Evolutionary conservation across 2,888 invertebrate species (phyloP), one percentile per base, ranked within the genome.

Genomic region (Drosophila monieri): DNA sequence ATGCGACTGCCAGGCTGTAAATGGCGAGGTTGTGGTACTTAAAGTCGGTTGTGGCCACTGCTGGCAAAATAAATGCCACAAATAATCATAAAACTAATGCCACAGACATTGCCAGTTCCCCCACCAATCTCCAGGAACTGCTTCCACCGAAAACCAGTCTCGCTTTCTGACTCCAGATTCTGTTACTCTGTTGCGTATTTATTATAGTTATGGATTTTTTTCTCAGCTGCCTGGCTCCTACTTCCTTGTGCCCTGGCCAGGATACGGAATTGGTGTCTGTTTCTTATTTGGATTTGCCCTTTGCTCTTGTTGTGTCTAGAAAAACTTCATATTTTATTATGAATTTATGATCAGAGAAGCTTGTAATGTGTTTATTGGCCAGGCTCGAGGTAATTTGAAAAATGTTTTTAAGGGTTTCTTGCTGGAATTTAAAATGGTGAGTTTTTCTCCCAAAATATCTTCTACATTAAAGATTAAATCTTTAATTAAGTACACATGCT

Each of bases 61-160:
- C 54, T 73, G 73, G 78, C 78, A 54, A 80, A 80, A 86, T 79
- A 89, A 89, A 78, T 78, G 78, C 80, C 87, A 85, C 89, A 90
- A 90, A 90, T 90, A 89, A 89, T 90, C 90, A 89, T 89, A 88
- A 90, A 89, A 89, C 78, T 88, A 85, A 85, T 85, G 69, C 83
- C 83, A 71, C 74, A 85, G 86, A 73, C 78, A 67, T 62, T 70
- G 46, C 32, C 37, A 27, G 18, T 18, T 32, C 8, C 44, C 44
- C n/a, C 12, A 18, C 37, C 12, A 23, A 6, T 37, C 21, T 9
- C 6, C 6, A 25, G 10, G 41, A 44, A 10, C 25, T 59, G 21
- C 55, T 73, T 21, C 43, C n/a, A 10, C 57, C 70, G 60, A 68
- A 74, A 62, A 58, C 64, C 69, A 81, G 62, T 81, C 70, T 21